These are phyloP conservation scores for Neodiprion pinetum DNA, from an alignment of 1,140 invertebrate genomes.

Conservation along the genomic window DNA sequence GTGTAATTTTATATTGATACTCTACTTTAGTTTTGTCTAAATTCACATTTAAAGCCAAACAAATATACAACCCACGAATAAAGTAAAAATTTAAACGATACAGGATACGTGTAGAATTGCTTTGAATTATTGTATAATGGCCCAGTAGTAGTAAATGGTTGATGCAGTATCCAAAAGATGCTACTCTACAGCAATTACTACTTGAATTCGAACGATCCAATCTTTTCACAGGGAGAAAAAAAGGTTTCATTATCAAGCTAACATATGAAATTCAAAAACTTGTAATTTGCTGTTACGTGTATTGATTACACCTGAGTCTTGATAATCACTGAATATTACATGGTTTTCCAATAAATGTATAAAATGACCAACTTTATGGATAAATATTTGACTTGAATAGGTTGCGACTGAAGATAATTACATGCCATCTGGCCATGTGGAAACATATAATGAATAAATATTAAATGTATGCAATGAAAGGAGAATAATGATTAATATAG, in stretches of 20 bases:
- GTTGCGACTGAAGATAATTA: not conserved
- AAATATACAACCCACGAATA: too few relatives aligned
- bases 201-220: not conserved
- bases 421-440: not conserved
- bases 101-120: too few relatives aligned
- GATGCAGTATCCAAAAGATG: too few relatives aligned
- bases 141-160: too few relatives aligned
- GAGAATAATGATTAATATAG: not conserved
- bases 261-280: not conserved
- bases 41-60: too few relatives aligned
- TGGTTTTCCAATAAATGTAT: not conserved
- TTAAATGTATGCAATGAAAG: not conserved
- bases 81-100: too few relatives aligned
- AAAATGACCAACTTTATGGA: not conserved
- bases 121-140: too few relatives aligned
- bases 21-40: too few relatives aligned
- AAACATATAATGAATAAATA: not conserved
- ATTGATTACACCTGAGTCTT: not conserved
- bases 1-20: too few relatives aligned
- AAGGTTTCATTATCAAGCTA: not conserved
- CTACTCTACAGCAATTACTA: too few relatives aligned
- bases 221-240: not conserved
- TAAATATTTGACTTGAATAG: not conserved
- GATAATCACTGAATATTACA: not conserved
- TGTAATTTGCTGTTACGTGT: not conserved